Evolutionary conservation across 2,113 vertebrate species (phyloP), one percentile per base, ranked within the genome.

Genomic region (Dascyllus trimaculatus): DNA sequence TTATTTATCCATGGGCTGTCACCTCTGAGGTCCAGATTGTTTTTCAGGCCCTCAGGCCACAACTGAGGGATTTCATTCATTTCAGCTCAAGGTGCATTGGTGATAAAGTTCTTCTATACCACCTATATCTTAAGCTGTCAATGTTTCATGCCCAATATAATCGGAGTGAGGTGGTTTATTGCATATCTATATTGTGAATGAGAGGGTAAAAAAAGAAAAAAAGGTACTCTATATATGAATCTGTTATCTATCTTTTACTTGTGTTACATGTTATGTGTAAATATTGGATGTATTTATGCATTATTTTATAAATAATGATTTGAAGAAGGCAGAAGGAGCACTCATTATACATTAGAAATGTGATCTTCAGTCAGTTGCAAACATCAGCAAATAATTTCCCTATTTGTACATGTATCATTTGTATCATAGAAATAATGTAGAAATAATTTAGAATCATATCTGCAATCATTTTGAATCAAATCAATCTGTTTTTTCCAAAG

Each of bases 1-100:
- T 93, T 92, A 93, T 91, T 92, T 91, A 93, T 91, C 86, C 70
- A 84, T 80, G 86, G 72, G 80, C 82, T 87, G 85, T 92, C 92
- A 90, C 87, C 88, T 92, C 82, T 85, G 79, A 92, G 91, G 90
- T 89, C 80, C 77, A 89, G 89, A 92, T 91, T 92, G 89, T 92
- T 91, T 92, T 88, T 90, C 57, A 80, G 85, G 49, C 65, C 91
- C 87, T 84, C 52, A 62, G 88, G 92, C 85, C 83, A 80, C 59
- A 81, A 72, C 75, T 69, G 52, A 80, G 65, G 69, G 59, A 87
- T 91, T 91, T 91, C 88, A 89, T 92, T 93, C 70, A 85, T 91
- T 92, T 86, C 60, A 81, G 77, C 85, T 89, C 68, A 82, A 89
- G 87, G 85, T 87, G 87, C 82, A 64, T 60, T 58, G 38, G 68